A percentile compares a stretch with the other conserved stretches of the same genome.
These are phyloP conservation scores for Ennomos erosarius DNA, from an alignment of 2,888 invertebrate species.

Conservation along the genomic window DNA sequence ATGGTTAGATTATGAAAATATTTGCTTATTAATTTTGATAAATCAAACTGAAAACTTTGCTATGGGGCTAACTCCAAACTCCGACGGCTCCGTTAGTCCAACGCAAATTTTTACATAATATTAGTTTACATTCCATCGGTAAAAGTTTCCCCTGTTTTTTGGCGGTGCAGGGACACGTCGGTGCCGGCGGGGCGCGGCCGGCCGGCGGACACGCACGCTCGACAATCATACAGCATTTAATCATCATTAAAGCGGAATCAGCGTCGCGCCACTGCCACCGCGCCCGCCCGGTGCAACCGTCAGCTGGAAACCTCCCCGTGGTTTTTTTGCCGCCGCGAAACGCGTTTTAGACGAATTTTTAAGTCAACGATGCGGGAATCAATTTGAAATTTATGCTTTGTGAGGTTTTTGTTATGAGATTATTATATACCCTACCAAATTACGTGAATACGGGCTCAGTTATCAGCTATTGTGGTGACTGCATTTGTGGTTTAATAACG, in stretches of 20 bases:
- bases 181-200: slow-evolving; percentile 38
- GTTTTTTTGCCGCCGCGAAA: slow-evolving; percentile 61
- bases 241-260: slow-evolving; percentile 83
- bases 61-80: too few relatives aligned
- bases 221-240: slow-evolving; percentile 82
- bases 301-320: slow-evolving; percentile 68
- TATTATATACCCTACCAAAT: slow-evolving; percentile 19
- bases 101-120: slow-evolving; percentile 34
- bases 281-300: slow-evolving; percentile 59
- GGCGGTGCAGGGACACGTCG: slow-evolving; percentile 34
- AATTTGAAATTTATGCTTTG: slow-evolving; percentile 26
- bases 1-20: too few relatives aligned
- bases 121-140: slow-evolving; percentile 27
- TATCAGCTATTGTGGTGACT: neutral
- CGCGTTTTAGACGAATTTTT: slow-evolving; percentile 58
- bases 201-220: slow-evolving; percentile 60
- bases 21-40: neutral
- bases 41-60: slow-evolving; percentile 6
- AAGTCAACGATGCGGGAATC: slow-evolving; percentile 42
- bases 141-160: slow-evolving; percentile 36
- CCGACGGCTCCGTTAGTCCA: slow-evolving; percentile 7
- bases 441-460: slow-evolving; percentile 8
- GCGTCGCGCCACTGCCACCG: slow-evolving; percentile 45
- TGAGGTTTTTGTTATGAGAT: slow-evolving; percentile 11
- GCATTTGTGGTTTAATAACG: slow-evolving; percentile 13